Conservation (phyloP, 2,888 invertebrate species). For the Drosophila borealis region DNA sequence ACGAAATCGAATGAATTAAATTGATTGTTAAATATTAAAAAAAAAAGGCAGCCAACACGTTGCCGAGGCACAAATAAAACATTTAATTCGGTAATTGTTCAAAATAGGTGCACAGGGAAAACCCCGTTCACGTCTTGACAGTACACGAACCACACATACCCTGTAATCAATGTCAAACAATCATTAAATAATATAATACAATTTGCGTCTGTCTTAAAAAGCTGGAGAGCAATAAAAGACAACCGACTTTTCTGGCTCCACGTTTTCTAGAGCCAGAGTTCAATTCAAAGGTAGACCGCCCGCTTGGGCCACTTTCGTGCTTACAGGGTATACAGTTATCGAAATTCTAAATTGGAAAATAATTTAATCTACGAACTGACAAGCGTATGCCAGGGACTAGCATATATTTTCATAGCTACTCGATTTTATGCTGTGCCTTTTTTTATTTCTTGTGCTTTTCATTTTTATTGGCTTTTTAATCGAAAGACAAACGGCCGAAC, state of each 20-base stretch:
- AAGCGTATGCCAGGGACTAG: slow-evolving; percentile 25
- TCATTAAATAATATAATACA: too few relatives aligned
- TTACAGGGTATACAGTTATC: slow-evolving; percentile 28
- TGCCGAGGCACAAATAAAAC: slow-evolving; percentile 13
- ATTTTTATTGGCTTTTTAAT: slow-evolving; percentile 65
- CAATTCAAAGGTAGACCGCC: not conserved
- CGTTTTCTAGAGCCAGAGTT: not conserved
- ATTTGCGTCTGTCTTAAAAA: too few relatives aligned
- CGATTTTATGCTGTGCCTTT: slow-evolving; percentile 34
- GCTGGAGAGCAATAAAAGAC: too few relatives aligned
- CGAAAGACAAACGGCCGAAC: slow-evolving; percentile 55
- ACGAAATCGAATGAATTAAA: slow-evolving; percentile 33
- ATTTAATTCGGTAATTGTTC: slow-evolving; percentile 25
- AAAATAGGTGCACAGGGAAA: not conserved
- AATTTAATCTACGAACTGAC: slow-evolving; percentile 62
- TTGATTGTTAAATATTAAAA: slow-evolving; percentile 50
- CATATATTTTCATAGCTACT: slow-evolving; percentile 37
- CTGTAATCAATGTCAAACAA: not conserved
- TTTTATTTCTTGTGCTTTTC: slow-evolving; percentile 8
- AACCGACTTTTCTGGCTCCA: not conserved
- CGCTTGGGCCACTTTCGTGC: not conserved
- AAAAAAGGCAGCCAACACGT: slow-evolving; percentile 19
- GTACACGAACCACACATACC: slow-evolving; percentile 1
- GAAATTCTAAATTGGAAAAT: slow-evolving; percentile 60
- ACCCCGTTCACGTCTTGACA: not conserved